Evolutionary conservation across 2,888 invertebrate species (phyloP).

Genomic region (Tortricodes alternella): DNA sequence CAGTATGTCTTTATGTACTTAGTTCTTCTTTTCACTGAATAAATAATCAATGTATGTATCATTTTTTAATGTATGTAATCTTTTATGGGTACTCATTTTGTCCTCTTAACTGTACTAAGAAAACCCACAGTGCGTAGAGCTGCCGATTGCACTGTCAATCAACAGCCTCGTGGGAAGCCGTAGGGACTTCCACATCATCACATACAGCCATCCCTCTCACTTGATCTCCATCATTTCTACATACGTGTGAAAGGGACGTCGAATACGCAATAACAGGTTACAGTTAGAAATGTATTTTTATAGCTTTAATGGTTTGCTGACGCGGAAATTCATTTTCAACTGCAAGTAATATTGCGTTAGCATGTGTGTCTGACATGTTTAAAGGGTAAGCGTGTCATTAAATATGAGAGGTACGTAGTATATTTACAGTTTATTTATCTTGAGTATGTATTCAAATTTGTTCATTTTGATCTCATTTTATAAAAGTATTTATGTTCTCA

Average conservation of each 20-base stretch:
- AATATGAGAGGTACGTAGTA: conserved; percentile 1
- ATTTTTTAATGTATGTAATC: too few relatives aligned
- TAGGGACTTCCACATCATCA: conserved; percentile 54
- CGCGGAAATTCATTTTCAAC: conserved; percentile 65
- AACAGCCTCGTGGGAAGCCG: conserved; percentile 52
- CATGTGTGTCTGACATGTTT: conserved; percentile 49
- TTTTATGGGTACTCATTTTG: not conserved
- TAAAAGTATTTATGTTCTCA: not conserved
- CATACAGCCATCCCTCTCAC: conserved; percentile 40
- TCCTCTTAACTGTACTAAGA: not conserved
- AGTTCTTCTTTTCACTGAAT: too few relatives aligned
- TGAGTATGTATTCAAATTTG: not conserved
- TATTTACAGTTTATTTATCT: not conserved
- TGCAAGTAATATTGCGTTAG: conserved; percentile 59
- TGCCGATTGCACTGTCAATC: conserved; percentile 71
- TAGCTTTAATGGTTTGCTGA: conserved; percentile 62
- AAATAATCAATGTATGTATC: too few relatives aligned
- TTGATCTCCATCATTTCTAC: conserved; percentile 37
- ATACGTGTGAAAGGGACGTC: conserved; percentile 42
- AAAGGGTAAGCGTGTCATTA: conserved; percentile 37
- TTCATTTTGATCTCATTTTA: not conserved
- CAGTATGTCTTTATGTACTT: too few relatives aligned
- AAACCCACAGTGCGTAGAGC: conserved; percentile 21
- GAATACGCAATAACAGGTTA: conserved; percentile 40
- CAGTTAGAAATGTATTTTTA: conserved; percentile 68